Conservation (phyloP, 2,797 vertebrate species). For the Synaphobranchus kaupii region DNA sequence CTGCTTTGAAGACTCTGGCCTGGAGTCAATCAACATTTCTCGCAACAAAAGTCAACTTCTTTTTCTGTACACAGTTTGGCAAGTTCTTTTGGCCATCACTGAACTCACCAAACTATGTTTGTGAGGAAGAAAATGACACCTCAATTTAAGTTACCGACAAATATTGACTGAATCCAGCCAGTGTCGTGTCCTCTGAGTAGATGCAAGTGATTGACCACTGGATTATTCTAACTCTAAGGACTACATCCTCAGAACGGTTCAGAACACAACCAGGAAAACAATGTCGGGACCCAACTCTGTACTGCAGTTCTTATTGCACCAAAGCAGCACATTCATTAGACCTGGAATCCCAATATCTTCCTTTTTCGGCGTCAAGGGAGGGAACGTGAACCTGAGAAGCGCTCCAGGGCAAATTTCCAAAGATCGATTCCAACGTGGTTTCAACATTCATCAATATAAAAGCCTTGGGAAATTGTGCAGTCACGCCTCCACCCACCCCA, state of each 20-base stretch:
- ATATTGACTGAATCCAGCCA: constrained; percentile 1
- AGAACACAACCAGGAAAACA: not conserved
- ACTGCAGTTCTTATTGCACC: not conserved
- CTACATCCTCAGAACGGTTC: not conserved
- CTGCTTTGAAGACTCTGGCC: constrained; percentile 23
- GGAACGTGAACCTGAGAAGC: constrained; percentile 1
- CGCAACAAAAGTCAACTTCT: not conserved
- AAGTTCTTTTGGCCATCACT: not conserved
- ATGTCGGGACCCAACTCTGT: not conserved
- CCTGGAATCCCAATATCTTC: not conserved
- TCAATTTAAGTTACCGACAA: not conserved
- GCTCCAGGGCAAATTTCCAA: not conserved
- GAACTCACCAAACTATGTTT: not conserved
- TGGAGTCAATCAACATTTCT: constrained; percentile 30
- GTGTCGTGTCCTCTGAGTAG: not conserved
- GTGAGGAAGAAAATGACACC: not conserved
- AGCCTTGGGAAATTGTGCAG: constrained; percentile 11
- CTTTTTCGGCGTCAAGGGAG: not conserved
- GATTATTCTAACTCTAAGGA: not conserved
- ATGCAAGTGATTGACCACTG: not conserved
- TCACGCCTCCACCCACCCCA: not conserved
- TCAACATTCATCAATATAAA: constrained; percentile 19
- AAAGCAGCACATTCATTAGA: not conserved
- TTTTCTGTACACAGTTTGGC: not conserved
- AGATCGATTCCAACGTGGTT: not conserved